phyloP scores from a whole-genome alignment of 1,140 invertebrate genomes.

The Drosophila equinoxialis region DNA sequence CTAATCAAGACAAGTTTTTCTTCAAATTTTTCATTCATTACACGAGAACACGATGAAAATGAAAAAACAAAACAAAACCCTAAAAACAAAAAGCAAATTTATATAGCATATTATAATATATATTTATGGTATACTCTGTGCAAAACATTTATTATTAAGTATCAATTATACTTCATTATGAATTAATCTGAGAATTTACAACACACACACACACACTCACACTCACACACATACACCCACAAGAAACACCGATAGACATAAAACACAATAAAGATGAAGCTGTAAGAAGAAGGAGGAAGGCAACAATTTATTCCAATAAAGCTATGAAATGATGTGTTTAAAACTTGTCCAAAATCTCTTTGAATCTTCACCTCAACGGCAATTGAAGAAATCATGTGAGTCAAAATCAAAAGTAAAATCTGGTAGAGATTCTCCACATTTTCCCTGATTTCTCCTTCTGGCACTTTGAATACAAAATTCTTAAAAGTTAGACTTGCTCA shows the following conservation, averaged over 20 bases:
- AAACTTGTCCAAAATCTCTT: conserved; percentile 10
- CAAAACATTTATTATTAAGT: conserved; percentile 75
- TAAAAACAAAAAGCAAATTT: conserved; percentile 56
- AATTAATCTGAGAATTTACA: conserved; percentile 74
- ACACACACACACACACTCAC: conserved; percentile 28
- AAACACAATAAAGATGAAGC: conserved; percentile 21
- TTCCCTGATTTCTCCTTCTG: too few relatives aligned
- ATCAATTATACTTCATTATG: conserved; percentile 78
- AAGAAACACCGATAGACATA: conserved; percentile 37
- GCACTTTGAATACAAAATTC: too few relatives aligned
- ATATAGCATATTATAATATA: conserved; percentile 58
- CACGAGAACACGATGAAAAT: conserved; percentile 26
- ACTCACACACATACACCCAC: conserved; percentile 26
- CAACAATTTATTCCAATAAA: conserved; percentile 78
- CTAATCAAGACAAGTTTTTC: conserved; percentile 59
- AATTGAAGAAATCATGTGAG: not conserved
- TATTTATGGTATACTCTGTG: conserved; percentile 72
- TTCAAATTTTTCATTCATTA: conserved; percentile 67
- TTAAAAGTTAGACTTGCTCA: too few relatives aligned
- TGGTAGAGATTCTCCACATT: too few relatives aligned
- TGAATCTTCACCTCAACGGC: not conserved
- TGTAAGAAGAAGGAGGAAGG: conserved; percentile 41
- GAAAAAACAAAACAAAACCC: conserved; percentile 10
- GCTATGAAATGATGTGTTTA: conserved; percentile 80
- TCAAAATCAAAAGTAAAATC: too few relatives aligned